Evolutionary conservation across 2,113 vertebrate species (phyloP), one percentile per base, ranked within the genome.

Genomic region (Neotragus pygmaeus): DNA sequence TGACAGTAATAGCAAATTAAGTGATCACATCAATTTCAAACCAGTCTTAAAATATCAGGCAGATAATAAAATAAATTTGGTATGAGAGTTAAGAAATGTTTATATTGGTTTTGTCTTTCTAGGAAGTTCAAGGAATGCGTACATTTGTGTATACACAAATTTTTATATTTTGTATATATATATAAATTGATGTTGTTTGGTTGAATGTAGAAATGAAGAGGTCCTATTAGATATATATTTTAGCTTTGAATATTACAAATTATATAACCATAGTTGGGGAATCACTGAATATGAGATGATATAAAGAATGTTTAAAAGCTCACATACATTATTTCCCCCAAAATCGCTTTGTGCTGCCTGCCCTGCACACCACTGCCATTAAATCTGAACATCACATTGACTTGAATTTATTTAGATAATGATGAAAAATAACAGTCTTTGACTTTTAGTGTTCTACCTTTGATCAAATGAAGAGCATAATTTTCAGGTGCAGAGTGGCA

Each of bases 401-500:
- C 5, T 30, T 78, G 57, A 77, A 78, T 47, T 86, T 75, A 82
- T 57, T 85, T 93, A 91, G 84, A 15, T 17, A 82, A 84, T 51
- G 49, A 80, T 39, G 62, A 9, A 83, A 80, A 88, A 60, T 51
- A 51, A 83, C 12, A 57, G 36, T 30, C 62, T 92, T 57, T 77
- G 47, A 21, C 30, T 87, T 85, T 60, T 4, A 55, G 7, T 51
- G 7, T 66, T 87, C 51, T 77, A 28, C 30, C 75, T 92, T 83
- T 83, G 15, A 90, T 60, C n/a, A 90, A 81, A 91, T 57, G 27
- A 96, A 96, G 21, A 64, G 25, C 36, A 27, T 47, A 58, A 64
- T 88, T 89, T 75, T 90, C 16, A 91, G 14, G 45, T 27, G 30
- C 49, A 87, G 17, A 78, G 5, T n/a, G 10, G 25, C 43, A 77